Evolutionary conservation across 2,888 invertebrate species (phyloP).

Genomic region (Eustalomyia histrio): DNA sequence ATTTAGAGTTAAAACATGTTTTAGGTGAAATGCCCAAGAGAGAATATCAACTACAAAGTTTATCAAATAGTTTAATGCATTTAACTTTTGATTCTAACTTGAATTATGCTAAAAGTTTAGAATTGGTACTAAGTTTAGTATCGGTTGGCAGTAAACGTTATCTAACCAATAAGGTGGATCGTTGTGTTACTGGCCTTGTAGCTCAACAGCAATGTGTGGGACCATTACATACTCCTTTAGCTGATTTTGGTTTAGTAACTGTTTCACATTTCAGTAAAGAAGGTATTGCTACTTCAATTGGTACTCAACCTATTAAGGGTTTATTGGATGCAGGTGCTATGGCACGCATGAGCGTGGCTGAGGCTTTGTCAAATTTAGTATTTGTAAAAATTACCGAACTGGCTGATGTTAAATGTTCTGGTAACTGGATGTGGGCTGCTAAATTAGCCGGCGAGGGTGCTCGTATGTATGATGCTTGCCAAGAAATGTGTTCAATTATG

Average conservation of each 20-base stretch:
- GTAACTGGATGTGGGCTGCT: conserved; percentile 99
- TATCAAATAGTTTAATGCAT: conserved; percentile 61
- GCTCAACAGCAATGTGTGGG: conserved; percentile 99
- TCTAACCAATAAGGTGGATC: conserved; percentile 96
- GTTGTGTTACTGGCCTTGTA: conserved; percentile 96
- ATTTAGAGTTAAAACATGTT: conserved; percentile 93
- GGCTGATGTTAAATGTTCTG: conserved; percentile 97
- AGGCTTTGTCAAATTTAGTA: conserved; percentile 95
- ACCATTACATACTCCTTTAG: conserved; percentile 96
- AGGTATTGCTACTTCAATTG: conserved; percentile 96
- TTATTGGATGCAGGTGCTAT: conserved; percentile 89
- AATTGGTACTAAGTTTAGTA: conserved; percentile 90
- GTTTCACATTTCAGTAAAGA: conserved; percentile 90
- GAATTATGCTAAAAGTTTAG: conserved; percentile 74
- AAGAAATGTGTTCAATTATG: conserved; percentile 93
- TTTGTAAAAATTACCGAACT: conserved; percentile 84
- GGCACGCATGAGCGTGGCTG: conserved; percentile 96
- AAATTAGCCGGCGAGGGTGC: conserved; percentile 96
- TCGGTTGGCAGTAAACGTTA: conserved; percentile 97
- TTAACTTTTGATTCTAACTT: conserved; percentile 80
- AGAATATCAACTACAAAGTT: conserved; percentile 81
- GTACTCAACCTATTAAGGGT: conserved; percentile 97
- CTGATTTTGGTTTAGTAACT: conserved; percentile 95
- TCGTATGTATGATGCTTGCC: conserved; percentile 91
- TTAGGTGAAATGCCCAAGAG: conserved; percentile 91